Base-by-base conservation (phyloP, 2,113 vertebrate genomes). In the Stigmatopora nigra region DNA sequence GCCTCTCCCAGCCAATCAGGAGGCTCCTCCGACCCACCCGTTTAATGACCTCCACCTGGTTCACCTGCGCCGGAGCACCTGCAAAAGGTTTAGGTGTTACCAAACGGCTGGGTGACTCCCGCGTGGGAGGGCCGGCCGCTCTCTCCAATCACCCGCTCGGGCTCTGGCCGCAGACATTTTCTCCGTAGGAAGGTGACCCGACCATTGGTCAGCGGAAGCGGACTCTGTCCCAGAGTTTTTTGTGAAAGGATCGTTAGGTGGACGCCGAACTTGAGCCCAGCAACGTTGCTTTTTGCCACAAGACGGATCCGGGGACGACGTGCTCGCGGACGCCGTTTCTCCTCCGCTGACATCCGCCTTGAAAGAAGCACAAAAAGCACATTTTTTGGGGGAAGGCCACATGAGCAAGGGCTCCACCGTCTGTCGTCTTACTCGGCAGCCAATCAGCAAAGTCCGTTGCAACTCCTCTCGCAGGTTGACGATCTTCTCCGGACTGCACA, bases 401-500 rank as follows among this genome's bases (percentile, higher is more conserved):
- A 64, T 59, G 19, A 38, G 12, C 36, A 66, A 22, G 12, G 7
- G 15, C 36, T 41, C 25, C 6, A 3, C 16, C 15, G 9, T 22
- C 25, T 8, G 58, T 25, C 22, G 70, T 2, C 25, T 3, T 76
- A 90, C 89, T 89, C 87, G 79, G 80, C 64, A 75, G 44, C 62
- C 78, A 83, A 84, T 77, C 63, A 0, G 0, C 15, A 86, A 48
- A 57, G 84, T 88, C 65, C 80, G 82, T 46, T 81, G 78, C 16
- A 91, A 83, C n/a, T 91, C 86, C 58, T 0, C 59, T 10, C 90
- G 84, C 0, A 89, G 80, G 65, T 82, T 80, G 69, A 82, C 63
- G 80, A 90, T 88, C 77, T 78, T 89, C 22, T 81, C 84, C 0
- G 88, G 90, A 68, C 87, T 88, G 45, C 38, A 85, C 67, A 88